These are phyloP conservation scores for Clitarchus hookeri DNA, from an alignment of 2,888 invertebrate genomes.

Conservation along the genomic window DNA sequence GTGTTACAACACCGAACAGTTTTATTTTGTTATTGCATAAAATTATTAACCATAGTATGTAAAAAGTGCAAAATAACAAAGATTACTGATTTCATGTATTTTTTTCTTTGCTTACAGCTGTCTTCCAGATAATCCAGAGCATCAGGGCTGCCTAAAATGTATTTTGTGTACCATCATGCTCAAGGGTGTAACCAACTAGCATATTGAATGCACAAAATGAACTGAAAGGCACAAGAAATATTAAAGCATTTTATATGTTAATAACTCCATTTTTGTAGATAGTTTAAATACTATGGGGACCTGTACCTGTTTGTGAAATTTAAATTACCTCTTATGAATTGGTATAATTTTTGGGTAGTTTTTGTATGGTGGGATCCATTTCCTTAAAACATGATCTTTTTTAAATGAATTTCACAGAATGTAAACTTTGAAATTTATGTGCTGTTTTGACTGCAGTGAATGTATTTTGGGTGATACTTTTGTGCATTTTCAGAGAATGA, in stretches of 20 bases:
- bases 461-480: background rate
- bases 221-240: conserved; percentile 11
- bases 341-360: background rate
- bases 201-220: conserved; percentile 4
- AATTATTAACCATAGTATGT: too few species aligned
- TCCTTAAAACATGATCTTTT: background rate
- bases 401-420: background rate
- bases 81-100: background rate
- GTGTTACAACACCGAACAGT: too few species aligned
- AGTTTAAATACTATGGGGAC: background rate
- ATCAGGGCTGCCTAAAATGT: conserved; percentile 79
- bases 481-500: background rate
- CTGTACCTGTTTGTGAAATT: background rate
- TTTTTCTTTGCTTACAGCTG: conserved; percentile 62
- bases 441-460: background rate
- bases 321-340: background rate
- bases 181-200: background rate
- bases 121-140: conserved; percentile 97
- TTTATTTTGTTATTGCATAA: too few species aligned
- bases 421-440: background rate
- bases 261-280: background rate
- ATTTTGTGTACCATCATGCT: background rate
- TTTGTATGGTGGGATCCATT: conserved; percentile 19
- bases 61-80: too few species aligned
- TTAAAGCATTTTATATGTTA: conserved; percentile 1